A percentile compares a stretch with the other conserved stretches of the same genome.
phyloP scores from a whole-genome alignment of 2,797 vertebrate species.

The Spatula versicolor region DNA sequence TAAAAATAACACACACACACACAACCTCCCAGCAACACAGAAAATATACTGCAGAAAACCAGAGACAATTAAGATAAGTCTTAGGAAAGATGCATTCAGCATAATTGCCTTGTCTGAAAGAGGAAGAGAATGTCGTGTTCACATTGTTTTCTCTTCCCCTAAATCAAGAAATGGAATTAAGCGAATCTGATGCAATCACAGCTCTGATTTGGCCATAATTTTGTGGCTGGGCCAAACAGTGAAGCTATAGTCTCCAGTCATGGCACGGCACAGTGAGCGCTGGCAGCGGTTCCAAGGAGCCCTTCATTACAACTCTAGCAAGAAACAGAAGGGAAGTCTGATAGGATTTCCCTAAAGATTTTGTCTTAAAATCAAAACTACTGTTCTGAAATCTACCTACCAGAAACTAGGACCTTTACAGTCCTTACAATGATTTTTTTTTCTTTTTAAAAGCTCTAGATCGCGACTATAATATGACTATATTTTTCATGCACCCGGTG shows the following conservation, averaged over 20 bases:
- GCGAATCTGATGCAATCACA: neutral
- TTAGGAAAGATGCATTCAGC: neutral
- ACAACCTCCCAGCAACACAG: neutral
- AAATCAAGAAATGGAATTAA: slow-evolving; percentile 26
- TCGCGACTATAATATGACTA: neutral
- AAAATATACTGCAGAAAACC: neutral
- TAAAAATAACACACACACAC: neutral
- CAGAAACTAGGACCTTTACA: neutral
- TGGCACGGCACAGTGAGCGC: neutral
- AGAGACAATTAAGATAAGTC: neutral
- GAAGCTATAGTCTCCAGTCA: neutral
- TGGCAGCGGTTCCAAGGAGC: neutral
- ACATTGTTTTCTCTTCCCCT: neutral
- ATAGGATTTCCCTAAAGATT: neutral
- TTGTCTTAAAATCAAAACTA: neutral
- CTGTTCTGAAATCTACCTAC: neutral
- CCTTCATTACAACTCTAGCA: neutral
- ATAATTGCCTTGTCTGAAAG: slow-evolving; percentile 10
- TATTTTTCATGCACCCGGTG: neutral
- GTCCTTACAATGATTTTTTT: neutral
- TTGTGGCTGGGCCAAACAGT: neutral
- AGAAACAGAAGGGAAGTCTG: neutral
- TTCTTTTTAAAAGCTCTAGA: neutral
- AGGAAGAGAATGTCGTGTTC: neutral
- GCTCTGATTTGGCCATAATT: neutral